phyloP scores from a whole-genome alignment of 2,888 invertebrate genomes.

The Ypsolopha scabrella region DNA sequence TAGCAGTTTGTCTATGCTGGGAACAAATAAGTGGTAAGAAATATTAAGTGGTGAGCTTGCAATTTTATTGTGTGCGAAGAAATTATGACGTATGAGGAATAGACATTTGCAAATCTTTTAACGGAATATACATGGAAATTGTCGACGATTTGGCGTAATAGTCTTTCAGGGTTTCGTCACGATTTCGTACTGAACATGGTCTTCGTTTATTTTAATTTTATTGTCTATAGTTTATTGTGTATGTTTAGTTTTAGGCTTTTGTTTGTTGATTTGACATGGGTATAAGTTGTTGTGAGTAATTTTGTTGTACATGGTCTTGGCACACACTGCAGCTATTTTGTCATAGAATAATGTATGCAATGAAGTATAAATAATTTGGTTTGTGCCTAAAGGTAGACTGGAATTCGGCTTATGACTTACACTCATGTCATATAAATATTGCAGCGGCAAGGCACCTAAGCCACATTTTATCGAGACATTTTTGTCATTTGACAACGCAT shows the following conservation, averaged over 20 bases:
- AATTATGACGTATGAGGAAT: constrained; percentile 68
- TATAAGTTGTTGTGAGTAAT: no score
- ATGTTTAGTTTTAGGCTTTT: background rate
- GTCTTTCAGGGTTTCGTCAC: constrained; percentile 31
- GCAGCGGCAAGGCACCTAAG: no score
- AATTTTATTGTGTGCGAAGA: constrained; percentile 64
- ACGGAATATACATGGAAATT: constrained; percentile 55
- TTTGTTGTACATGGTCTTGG: no score
- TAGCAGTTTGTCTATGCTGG: constrained; percentile 4
- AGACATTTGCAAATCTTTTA: constrained; percentile 65
- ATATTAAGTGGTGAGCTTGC: constrained; percentile 54
- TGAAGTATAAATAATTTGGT: no score
- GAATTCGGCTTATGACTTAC: no score
- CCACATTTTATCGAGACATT: no score
- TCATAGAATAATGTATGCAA: no score
- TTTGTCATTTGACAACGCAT: no score
- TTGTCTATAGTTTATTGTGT: constrained; percentile 11
- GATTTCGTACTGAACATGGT: constrained; percentile 23
- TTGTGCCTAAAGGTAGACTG: no score
- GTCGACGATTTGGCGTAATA: constrained; percentile 62
- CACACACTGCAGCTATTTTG: no score
- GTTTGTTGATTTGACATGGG: background rate
- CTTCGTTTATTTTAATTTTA: constrained; percentile 12
- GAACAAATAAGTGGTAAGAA: constrained; percentile 33
- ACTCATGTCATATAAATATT: no score